phyloP scores from a whole-genome alignment of 2,113 vertebrate species.

The Leptodactylus fuscus region DNA sequence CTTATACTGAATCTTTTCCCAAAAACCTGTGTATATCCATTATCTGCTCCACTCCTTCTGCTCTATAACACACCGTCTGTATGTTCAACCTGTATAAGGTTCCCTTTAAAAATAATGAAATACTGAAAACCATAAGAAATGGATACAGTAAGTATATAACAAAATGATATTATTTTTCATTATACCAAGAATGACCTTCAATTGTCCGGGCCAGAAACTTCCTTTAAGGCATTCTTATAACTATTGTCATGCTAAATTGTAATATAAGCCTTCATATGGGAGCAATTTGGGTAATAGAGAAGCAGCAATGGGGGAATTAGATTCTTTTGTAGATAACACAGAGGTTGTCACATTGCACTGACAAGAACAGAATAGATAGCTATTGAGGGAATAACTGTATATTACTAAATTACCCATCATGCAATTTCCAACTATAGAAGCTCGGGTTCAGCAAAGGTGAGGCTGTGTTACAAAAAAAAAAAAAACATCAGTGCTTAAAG shows the following conservation, averaged over 20 bases:
- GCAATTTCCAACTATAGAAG: not conserved
- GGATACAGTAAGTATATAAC: too few species aligned
- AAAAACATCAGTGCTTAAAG: too few species aligned
- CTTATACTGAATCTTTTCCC: too few species aligned
- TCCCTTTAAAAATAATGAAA: too few species aligned
- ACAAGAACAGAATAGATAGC: not conserved
- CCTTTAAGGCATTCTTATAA: not conserved
- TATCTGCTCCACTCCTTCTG: too few species aligned
- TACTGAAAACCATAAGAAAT: too few species aligned
- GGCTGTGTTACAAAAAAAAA: not conserved
- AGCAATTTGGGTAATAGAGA: not conserved
- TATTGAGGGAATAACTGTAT: not conserved
- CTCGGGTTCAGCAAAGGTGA: not conserved
- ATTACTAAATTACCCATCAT: not conserved
- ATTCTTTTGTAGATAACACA: not conserved
- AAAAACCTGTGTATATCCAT: too few species aligned
- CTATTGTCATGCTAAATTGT: constrained; percentile 9
- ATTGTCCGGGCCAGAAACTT: not conserved
- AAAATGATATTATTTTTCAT: not conserved
- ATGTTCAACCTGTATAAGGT: too few species aligned
- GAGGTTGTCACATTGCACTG: not conserved
- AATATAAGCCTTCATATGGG: not conserved
- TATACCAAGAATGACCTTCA: not conserved
- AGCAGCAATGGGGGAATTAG: not conserved
- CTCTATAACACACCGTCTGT: too few species aligned